Evolutionary conservation across 2,888 invertebrate genomes (phyloP).

Genomic region (Agonopterix subpropinquella): DNA sequence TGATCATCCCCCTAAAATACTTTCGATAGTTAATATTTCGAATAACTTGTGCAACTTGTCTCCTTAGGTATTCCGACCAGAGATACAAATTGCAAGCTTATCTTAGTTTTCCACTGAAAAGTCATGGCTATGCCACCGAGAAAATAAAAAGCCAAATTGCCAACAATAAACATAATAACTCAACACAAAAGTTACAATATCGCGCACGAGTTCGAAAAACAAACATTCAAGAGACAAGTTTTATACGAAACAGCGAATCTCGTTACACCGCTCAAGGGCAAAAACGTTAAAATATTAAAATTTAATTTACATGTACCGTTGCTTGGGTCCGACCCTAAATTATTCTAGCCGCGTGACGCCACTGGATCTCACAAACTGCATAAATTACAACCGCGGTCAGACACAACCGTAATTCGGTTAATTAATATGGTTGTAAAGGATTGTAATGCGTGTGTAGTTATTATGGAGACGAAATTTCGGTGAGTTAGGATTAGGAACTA

Average conservation of each 20-base stretch:
- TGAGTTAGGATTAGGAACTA: not conserved
- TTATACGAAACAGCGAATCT: conserved; percentile 7
- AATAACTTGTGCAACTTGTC: too few species aligned
- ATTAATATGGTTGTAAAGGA: conserved; percentile 12
- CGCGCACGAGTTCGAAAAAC: too few species aligned
- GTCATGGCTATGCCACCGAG: too few species aligned
- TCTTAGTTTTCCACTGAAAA: too few species aligned
- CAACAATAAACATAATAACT: not conserved
- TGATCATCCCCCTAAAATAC: too few species aligned
- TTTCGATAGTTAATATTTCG: too few species aligned
- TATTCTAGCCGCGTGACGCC: conserved; percentile 8
- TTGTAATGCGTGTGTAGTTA: not conserved
- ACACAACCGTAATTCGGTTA: conserved; percentile 9
- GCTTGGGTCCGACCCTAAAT: conserved; percentile 3
- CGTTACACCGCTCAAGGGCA: conserved; percentile 5
- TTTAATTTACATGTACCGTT: conserved; percentile 10
- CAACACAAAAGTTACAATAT: not conserved
- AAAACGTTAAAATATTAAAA: conserved; percentile 11
- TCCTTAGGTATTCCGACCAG: too few species aligned
- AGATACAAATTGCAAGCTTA: too few species aligned
- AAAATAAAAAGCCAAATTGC: too few species aligned
- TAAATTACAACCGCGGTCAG: conserved; percentile 10
- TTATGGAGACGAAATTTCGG: not conserved
- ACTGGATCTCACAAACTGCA: conserved; percentile 8
- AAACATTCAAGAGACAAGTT: conserved; percentile 1